Base-by-base conservation (phyloP, 2,888 invertebrate genomes). In the Tachystola acroxantha region DNA sequence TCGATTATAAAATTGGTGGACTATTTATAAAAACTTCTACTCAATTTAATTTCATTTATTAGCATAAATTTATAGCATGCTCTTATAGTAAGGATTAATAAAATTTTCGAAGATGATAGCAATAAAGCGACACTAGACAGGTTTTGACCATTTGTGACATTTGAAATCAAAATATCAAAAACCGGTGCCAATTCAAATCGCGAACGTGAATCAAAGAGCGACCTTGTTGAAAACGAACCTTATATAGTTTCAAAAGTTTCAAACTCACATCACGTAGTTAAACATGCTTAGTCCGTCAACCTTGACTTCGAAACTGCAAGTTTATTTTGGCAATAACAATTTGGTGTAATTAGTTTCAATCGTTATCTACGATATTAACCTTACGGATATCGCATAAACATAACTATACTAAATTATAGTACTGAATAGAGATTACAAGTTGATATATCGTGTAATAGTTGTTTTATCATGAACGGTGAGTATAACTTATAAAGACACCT, bases 321-420 rank as follows among this genome's bases (percentile, higher is more conserved):
- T 32, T 34, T 39, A 16, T 41, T 38, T 34, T 13, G 39, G 42
- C 33, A 40, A 46, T 44, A 42, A 42, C 10, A 30, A 32, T 32
- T 40, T 25, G 14, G 24, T 34, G 38, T 29, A 27, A 40, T 42
- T 37, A 32, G 7, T 28, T 24, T 38, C 25, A 14, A 32, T 27
- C 19, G 25, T 32, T 20, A 32, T 27, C 14, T 10, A 10, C 11
- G 25, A 20, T 12, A 25, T n/a, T 34, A 14, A 31, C 30, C 36
- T 10, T 30, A 35, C 4, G 6, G 6, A 16, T 16, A 16, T 16
- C 16, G 16, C 11, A 30, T 30, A 16, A 9, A 29, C 14, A 7
- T 28, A 28, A 28, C 12, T 13, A 7, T 9, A 13, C 7, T 28
- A 28, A 28, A 28, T 28, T 28, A 28, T 28, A 28, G 28, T 28